Base-by-base conservation (phyloP, 2,113 vertebrate genomes). In the Chaetorhynchus papuensis region DNA sequence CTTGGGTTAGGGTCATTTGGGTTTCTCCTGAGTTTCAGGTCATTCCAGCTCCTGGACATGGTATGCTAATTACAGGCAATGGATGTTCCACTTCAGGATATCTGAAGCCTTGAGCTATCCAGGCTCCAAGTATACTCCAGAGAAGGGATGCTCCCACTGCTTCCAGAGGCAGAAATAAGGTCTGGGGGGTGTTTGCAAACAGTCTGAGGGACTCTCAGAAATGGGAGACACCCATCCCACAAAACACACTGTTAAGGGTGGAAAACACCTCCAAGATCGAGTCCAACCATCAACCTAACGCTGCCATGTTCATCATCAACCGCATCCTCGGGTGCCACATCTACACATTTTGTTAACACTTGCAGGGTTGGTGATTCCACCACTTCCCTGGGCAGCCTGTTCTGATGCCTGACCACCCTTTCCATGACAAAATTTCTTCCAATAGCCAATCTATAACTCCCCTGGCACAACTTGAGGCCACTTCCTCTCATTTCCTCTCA, bases 381-480 rank as follows among this genome's bases (percentile, higher is more conserved):
- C 41, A 27, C 50, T 49, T 75, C 28, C 14, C 21, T 64, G 7
- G 41, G 31, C 57, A 88, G 31, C 14, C 24, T 56, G 11, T 71
- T 64, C 17, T 1, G 0, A 31, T 35, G 42, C 24, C 20, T 42
- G 10, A 41, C 16, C 8, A 54, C 7, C 4, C 18, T 35, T 64
- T 41, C 42, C 50, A 63, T 64, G 42, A 64, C 49, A 17, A 56
- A 64, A 56, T 64, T 64, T 49, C 13, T 64, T 35, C 14, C 42
- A 56, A 49, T 35, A 64, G 18, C 16, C 26, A 22, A 22, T 35
- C 42, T 42, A 64, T 80, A 56, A 1, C 9, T 79, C 35, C 37
- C 9, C 30, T 64, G 49, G 21, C 16, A 42, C 24, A 26, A 33
- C 15, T 28, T 45, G 33, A 39, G 23, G 39, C 12, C 3, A 15